Evolutionary conservation across 2,113 vertebrate genomes (phyloP), one percentile per base, ranked within the genome.

Genomic region (Etheostoma cragini): DNA sequence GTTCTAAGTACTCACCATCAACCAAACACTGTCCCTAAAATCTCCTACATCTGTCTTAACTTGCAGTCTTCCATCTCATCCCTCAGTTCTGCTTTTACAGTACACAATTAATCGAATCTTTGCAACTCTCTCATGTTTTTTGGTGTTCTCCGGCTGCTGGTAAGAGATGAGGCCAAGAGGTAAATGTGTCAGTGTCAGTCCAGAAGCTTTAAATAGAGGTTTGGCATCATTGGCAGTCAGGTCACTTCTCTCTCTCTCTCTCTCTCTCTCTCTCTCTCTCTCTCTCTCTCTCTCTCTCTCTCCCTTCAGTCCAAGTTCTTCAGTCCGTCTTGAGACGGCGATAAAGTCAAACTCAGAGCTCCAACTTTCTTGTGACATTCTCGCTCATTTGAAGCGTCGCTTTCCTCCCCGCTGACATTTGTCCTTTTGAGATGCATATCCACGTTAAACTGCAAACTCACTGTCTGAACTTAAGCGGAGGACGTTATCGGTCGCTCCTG

Each of bases 201-300:
- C 60, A 75, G 49, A 81, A 78, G 68, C 77, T 81, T 90, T 83
- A 88, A 84, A 88, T 81, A 78, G 72, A 83, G 67, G 62, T 88
- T 83, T 78, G 67, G 67, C 24, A 1, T 90, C 77, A 89, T 87
- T 91, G 87, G 84, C 87, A 90, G 87, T 89, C 85, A 21, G 73
- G 81, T 90, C 91, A 88, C 86, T 62, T 65, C 73, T 74, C 72
- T 58, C 76, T 52, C 45, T 38, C 76, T 72, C 24, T 24, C 65
- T 67, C 71, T 63, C 47, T 60, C 69, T 60, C 50, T 58, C 76
- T 53, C 54, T 38, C 63, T 53, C 42, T 22, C 8, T 35, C 24
- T 24, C 65, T 67, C 71, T 63, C 47, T 60, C 69, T 60, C 50
- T 58, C 76, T 53, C 54, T 38, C 63, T 53, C 42, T 22, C 8